Percentiles rank a stretch among this genome's conserved stretches.
These are phyloP conservation scores for Zaprionus gabonicus DNA, from an alignment of 1,140 invertebrate species.

Conservation along the genomic window DNA sequence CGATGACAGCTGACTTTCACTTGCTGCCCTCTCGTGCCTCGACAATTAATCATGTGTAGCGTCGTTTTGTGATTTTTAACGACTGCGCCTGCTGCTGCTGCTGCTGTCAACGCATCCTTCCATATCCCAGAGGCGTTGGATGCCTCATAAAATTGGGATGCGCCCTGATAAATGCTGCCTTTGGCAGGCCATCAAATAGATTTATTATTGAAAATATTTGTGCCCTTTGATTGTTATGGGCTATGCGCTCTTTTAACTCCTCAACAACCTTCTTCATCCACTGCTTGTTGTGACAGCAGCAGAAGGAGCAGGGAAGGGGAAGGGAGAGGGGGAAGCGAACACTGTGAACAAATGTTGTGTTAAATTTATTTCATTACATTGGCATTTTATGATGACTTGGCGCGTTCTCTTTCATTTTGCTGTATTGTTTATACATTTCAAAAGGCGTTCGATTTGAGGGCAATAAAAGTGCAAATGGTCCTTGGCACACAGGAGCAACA, in stretches of 20 bases:
- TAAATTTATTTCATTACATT: conserved; percentile 79
- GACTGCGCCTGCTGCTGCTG: conserved; percentile 72
- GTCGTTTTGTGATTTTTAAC: conserved; percentile 77
- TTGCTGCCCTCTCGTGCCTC: conserved; percentile 28
- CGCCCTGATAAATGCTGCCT: conserved; percentile 63
- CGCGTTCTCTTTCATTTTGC: conserved; percentile 51
- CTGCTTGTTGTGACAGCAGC: conserved; percentile 52
- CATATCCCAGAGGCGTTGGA: conserved; percentile 38
- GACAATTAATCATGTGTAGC: conserved; percentile 72
- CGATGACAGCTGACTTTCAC: conserved; percentile 53
- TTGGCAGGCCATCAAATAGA: conserved; percentile 73
- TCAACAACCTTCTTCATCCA: conserved; percentile 13
- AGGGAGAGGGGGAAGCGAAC: neutral
- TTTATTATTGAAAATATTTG: conserved; percentile 84
- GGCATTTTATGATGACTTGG: conserved; percentile 74
- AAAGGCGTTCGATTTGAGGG: conserved; percentile 68
- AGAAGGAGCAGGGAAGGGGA: neutral
- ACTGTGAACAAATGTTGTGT: conserved; percentile 71
- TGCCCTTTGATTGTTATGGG: conserved; percentile 67
- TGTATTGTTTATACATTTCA: conserved; percentile 60
- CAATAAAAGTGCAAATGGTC: conserved; percentile 74
- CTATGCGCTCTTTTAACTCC: neutral
- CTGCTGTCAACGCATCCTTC: conserved; percentile 71
- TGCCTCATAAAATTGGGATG: conserved; percentile 48
- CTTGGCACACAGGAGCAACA: conserved; percentile 45